Evolutionary conservation across 2,113 vertebrate genomes (phyloP), one percentile per base, ranked within the genome.

Genomic region (Pitta sordida): DNA sequence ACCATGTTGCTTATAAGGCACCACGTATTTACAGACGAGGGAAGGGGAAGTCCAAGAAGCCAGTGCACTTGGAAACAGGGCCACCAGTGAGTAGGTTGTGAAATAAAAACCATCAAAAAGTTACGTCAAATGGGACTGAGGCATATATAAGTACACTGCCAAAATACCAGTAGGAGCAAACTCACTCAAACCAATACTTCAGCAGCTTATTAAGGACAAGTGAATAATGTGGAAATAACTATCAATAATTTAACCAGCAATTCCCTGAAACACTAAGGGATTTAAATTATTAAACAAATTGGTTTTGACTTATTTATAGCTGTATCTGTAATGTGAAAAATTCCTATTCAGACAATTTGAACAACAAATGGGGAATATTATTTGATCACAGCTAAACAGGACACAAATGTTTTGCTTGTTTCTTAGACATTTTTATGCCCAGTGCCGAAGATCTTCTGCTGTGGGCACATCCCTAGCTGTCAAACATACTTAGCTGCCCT

Each of bases 261-360:
- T 53, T 76, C 69, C 41, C 67, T 80, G 41, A 92, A 92, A 77
- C 43, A 27, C 7, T 3, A 7, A 13, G 27, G 43, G 22, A 43
- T 87, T 76, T 83, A 69, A 92, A 91, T 90, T 74, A 63, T 79
- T 58, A 24, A 91, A 55, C 18, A 79, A 76, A n/a, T 26, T 29
- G 7, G 39, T 41, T 73, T 91, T 78, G 22, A 73, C 29, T 76
- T 65, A 76, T 94, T 82, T 51, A 59, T 63, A 39, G 3, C 21
- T 51, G 24, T 22, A 62, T 51, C 41, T 73, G 67, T 36, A 74
- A 36, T 0, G 3, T 43, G 41, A 80, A 94, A 65, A 70, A 46
- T 9, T 86, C 48, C 53, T 60, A 73, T 52, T 81, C 15, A 24
- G 62, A 53, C n/a, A 74, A 32, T 46, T 82, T 87, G 55, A 83